Evolutionary conservation across 2,113 vertebrate genomes (phyloP), one percentile per base, ranked within the genome.

Genomic region (Toxotes chatareus): DNA sequence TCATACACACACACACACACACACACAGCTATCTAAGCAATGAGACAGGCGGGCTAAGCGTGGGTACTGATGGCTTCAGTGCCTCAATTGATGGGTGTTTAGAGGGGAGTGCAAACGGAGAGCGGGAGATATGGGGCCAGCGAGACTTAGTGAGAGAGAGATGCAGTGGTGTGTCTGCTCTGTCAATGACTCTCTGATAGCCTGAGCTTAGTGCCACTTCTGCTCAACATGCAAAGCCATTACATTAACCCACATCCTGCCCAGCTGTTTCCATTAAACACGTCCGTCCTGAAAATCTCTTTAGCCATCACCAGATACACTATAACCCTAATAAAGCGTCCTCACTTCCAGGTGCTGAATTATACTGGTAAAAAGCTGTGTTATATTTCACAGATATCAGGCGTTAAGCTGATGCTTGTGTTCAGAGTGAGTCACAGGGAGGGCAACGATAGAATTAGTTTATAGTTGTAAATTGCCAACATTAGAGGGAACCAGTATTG

Each of bases 51-150:
- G 16, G 84, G 74, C 67, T 81, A 44, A 88, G 87, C 70, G 83
- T 88, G 77, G 92, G 91, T 80, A 73, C 81, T 92, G 86, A 89
- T 90, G 89, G 91, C 86, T 89, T 89, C 87, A 85, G 83, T 79
- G 84, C 87, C 79, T 90, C 91, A 77, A 91, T 91, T 91, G 92
- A 94, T 93, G 82, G 88, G 80, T 89, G 87, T 87, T 91, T 88
- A 89, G 83, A 90, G 80, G 80, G 64, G 61, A 87, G 84, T 68
- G 80, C 70, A 82, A 84, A 71, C 77, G 77, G 61, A 79, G 73
- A 60, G 87, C 44, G 27, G 81, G 81, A 85, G 80, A 87, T 77
- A 42, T 38, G 40, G 63, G 79, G 80, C 77, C 80, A 49, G 83
- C 17, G 31, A 82, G 81, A 65, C 73, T 3, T 81, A 82, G 83